These are phyloP conservation scores for Parthenolecanium corni DNA, from an alignment of 2,888 invertebrate species.

Conservation along the genomic window DNA sequence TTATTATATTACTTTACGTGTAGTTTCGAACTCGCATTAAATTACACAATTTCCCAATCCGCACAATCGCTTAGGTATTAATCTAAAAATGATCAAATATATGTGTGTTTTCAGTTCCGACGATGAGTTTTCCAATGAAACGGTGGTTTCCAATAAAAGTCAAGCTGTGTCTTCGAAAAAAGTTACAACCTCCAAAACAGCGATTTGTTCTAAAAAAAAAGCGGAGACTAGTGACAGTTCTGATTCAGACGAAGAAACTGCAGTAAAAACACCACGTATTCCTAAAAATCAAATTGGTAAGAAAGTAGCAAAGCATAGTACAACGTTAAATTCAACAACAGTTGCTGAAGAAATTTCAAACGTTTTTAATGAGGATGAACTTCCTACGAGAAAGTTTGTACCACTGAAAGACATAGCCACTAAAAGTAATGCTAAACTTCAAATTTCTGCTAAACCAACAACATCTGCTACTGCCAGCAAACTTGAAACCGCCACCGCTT, in stretches of 20 bases:
- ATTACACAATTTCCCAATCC: too few relatives aligned
- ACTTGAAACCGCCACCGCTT: too few relatives aligned
- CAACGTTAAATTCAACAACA: constrained; percentile 4
- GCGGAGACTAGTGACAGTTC: constrained; percentile 32
- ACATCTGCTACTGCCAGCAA: constrained; percentile 32
- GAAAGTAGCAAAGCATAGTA: not conserved
- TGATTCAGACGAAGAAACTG: constrained; percentile 30
- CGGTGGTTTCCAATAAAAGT: too few relatives aligned
- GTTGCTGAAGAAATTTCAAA: constrained; percentile 32
- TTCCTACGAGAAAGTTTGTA: constrained; percentile 31
- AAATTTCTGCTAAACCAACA: constrained; percentile 4
- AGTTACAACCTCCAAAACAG: constrained; percentile 1
- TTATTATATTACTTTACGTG: too few relatives aligned
- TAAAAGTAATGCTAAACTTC: not conserved
- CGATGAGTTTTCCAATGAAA: not conserved
- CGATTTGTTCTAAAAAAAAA: constrained; percentile 24
- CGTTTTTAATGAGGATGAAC: constrained; percentile 37
- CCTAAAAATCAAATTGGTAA: constrained; percentile 20
- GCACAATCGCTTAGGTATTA: too few relatives aligned
- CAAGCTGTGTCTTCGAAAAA: constrained; percentile 32
- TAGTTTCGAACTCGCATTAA: too few relatives aligned
- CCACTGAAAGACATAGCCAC: constrained; percentile 20
- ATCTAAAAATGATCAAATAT: too few relatives aligned
- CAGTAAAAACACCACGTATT: constrained; percentile 8
- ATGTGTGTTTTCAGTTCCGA: constrained; percentile 17